Evolutionary conservation across 2,888 invertebrate species (phyloP), one percentile per base, ranked within the genome.

Genomic region (Ramazzottius varieornatus): DNA sequence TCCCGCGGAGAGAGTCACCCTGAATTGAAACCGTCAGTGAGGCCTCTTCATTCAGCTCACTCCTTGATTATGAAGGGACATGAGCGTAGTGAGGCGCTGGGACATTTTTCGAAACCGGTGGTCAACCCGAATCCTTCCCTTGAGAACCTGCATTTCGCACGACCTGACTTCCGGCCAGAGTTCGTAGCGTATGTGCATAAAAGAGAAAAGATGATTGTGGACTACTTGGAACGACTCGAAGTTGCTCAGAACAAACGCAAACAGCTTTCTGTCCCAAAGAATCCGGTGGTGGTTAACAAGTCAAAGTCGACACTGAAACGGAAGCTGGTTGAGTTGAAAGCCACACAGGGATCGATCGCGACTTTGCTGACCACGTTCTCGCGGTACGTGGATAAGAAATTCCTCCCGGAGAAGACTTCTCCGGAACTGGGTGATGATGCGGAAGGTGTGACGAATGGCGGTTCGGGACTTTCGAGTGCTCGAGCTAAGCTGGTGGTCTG

Each of bases 111-210:
- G 29, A 13, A 29, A 29, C 54, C 54, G n/a, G 54, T 54, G 54
- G 54, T 54, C 16, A 54, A 54, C 54, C 4, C 54, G 16, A 54
- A 54, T 13, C 54, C 54, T 4, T 29, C 24, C n/a, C n/a, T 29
- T 24, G 54, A 54, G 4, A 54, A 54, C 29, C 54, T 54, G 20
- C 54, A 29, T 24, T 54, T 24, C 54, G 8, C 54, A 8, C 13
- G 29, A 29, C 54, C 54, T 8, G 54, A 54, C 54, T 54, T 54
- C 54, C 54, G 54, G 54, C 54, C 54, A 24, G 54, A 54, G 29
- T 54, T 54, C 29, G 54, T 54, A 4, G 54, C 54, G 20, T 54
- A 54, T 24, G 54, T 54, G 20, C 24, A 24, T 24, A 54, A 54
- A 24, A 8, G 54, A 4, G 54, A 54, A 24, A 54, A 54, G 54